These are phyloP conservation scores for Rhodophaea formosa DNA, from an alignment of 2,888 invertebrate species.

Conservation along the genomic window DNA sequence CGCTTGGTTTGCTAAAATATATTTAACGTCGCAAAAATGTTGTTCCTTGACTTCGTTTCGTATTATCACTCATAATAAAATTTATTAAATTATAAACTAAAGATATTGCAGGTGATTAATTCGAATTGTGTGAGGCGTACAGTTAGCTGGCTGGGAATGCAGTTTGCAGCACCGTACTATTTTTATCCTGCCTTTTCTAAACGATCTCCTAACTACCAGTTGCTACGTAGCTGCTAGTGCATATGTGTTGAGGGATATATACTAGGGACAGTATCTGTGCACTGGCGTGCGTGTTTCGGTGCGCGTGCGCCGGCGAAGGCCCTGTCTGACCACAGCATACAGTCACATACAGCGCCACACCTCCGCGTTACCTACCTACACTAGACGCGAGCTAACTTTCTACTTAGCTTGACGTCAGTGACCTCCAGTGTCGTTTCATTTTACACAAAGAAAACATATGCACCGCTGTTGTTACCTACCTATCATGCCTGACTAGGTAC, in stretches of 20 bases:
- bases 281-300: conserved; percentile 34
- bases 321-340: neutral
- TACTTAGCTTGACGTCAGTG: conserved; percentile 51
- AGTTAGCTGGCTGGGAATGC: no score
- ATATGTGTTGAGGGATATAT: neutral
- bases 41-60: no score
- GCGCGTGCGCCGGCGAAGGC: conserved; percentile 36
- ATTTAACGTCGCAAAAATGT: no score
- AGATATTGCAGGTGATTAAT: no score
- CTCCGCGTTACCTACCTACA: conserved; percentile 42
- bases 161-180: no score
- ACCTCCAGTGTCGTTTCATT: conserved; percentile 34
- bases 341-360: conserved; percentile 47
- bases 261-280: neutral
- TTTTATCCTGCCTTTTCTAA: no score
- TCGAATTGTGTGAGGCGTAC: no score
- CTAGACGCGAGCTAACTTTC: conserved; percentile 47
- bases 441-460: conserved; percentile 7
- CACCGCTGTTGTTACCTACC: neutral
- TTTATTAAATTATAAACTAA: no score
- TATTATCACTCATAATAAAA: no score
- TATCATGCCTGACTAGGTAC: neutral
- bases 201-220: no score
- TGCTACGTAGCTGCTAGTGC: no score
- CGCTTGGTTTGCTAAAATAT: neutral